phyloP scores from a whole-genome alignment of 2,888 invertebrate genomes.

The Pseudoips prasinana region DNA sequence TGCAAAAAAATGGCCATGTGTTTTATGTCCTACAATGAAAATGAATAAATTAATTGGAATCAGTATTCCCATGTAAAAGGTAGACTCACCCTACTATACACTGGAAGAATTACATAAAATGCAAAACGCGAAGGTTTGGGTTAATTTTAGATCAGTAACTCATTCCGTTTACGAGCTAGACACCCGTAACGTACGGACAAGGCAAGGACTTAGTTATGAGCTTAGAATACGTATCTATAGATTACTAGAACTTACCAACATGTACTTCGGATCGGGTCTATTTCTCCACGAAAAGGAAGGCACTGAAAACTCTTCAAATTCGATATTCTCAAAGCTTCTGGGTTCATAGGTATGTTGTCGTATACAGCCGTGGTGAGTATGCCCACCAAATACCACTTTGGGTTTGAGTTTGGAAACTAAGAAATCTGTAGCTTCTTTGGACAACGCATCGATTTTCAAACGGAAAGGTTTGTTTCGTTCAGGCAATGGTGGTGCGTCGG shows the following conservation, averaged over 20 bases:
- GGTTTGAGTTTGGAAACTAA: slow-evolving; percentile 85
- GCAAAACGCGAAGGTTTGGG: too few species aligned
- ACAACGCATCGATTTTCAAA: slow-evolving; percentile 93
- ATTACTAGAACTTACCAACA: slow-evolving; percentile 91
- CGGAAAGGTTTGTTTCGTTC: slow-evolving; percentile 87
- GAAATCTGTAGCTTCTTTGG: slow-evolving; percentile 88
- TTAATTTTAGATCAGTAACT: too few species aligned
- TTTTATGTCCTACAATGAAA: too few species aligned
- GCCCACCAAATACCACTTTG: slow-evolving; percentile 91
- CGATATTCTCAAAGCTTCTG: slow-evolving; percentile 45
- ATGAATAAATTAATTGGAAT: too few species aligned
- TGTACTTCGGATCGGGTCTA: slow-evolving; percentile 93
- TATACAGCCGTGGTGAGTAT: slow-evolving; percentile 96
- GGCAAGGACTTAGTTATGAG: too few species aligned
- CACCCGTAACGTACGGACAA: too few species aligned
- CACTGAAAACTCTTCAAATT: slow-evolving; percentile 89
- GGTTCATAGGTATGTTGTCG: slow-evolving; percentile 61
- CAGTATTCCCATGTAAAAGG: too few species aligned
- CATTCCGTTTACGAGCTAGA: too few species aligned
- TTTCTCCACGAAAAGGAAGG: slow-evolving; percentile 99
- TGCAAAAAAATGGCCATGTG: too few species aligned
- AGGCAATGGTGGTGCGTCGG: slow-evolving; percentile 89
- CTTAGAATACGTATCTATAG: too few species aligned
- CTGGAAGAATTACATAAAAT: too few species aligned
- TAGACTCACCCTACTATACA: too few species aligned